Percentiles rank a stretch among this genome's conserved stretches.
These are phyloP conservation scores for Hyperopisus bebe DNA, from an alignment of 2,113 vertebrate species.

Conservation along the genomic window DNA sequence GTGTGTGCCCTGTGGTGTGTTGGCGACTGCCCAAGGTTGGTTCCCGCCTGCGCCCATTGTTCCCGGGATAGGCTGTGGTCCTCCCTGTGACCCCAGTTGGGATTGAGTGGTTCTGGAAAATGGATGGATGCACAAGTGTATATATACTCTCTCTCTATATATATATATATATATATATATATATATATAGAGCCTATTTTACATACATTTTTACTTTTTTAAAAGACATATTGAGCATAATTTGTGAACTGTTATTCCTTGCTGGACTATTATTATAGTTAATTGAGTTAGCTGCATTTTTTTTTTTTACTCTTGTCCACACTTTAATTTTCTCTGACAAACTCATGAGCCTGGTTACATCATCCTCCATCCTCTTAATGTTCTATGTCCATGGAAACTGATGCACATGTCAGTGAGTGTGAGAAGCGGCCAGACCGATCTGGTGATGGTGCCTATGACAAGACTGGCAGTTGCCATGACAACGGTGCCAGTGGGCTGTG, in stretches of 20 bases:
- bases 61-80: no score
- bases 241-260: background rate
- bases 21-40: no score
- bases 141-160: no score
- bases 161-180: background rate
- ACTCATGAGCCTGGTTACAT: background rate
- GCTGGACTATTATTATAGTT: background rate
- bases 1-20: no score
- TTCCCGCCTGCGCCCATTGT: no score
- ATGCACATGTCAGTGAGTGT: conserved; percentile 27
- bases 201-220: background rate
- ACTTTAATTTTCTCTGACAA: conserved; percentile 16
- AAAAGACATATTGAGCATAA: background rate
- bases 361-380: background rate
- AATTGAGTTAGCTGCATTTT: background rate
- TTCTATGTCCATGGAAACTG: conserved; percentile 19
- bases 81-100: no score
- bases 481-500: conserved; percentile 25
- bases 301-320: background rate
- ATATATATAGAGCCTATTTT: background rate
- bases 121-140: no score
- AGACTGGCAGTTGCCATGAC: conserved; percentile 33
- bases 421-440: conserved; percentile 20
- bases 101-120: no score
- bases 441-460: conserved; percentile 23